Base-by-base conservation (phyloP, 53 echinoderm and acorn worm species). In the Antedon mediterranea region DNA sequence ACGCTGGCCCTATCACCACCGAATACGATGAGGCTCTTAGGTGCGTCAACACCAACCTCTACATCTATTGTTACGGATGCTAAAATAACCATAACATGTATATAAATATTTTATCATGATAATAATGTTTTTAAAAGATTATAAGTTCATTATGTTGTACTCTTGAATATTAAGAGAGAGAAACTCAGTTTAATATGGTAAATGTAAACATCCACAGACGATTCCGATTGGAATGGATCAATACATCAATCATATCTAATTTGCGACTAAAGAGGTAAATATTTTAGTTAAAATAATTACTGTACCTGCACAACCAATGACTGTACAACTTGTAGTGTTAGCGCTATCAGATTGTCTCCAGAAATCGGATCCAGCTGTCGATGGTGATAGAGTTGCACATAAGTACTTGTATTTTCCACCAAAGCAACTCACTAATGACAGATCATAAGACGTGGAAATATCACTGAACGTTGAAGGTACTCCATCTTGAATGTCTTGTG, bases 231-330 rank as follows among this genome's bases (percentile, higher is more conserved):
- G 4, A 6, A 37, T 37, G 4, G 11, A 11, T 37, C 11, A 6
- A 37, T 37, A n/a, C n/a, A n/a, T 37, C 37, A 37, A 4, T 37
- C 37, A 37, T n/a, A 11, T 37, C 37, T 37, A 11, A 4, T 11
- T 6, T 4, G 37, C 4, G 11, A 37, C 37, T 37, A 6, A 6
- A 37, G 37, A 37, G 4, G 11, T 6, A 37, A 37, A n/a, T n/a
- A n/a, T n/a, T n/a, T n/a, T n/a, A n/a, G n/a, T n/a, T n/a, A n/a
- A n/a, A n/a, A n/a, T n/a, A n/a, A n/a, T n/a, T n/a, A n/a, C n/a
- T n/a, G n/a, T n/a, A 82, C 82, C 82, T 34, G 77, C 82, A 77
- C 82, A 82, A 30, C 82, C 71, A 23, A 82, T 82, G 14, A 71
- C 76, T 33, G 72, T 34, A 77, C 82, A 82, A n/a, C 77, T 70